These are phyloP conservation scores for Chlorospingus flavigularis DNA, from an alignment of 2,797 vertebrate species.

Conservation along the genomic window DNA sequence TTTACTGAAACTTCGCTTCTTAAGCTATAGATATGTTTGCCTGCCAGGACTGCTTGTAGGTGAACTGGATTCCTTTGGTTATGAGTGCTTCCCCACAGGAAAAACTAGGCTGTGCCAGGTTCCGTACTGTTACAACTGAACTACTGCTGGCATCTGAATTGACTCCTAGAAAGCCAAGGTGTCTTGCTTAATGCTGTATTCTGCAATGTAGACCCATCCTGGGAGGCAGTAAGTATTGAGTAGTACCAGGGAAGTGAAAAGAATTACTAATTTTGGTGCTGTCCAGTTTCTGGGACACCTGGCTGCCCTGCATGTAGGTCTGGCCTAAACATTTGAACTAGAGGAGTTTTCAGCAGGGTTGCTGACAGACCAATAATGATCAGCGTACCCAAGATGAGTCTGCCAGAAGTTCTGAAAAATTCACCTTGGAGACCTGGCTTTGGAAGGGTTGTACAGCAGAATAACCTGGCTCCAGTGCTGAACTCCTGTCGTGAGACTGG, in stretches of 20 bases:
- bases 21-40: neutral
- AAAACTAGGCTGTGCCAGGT: neutral
- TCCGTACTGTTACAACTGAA: neutral
- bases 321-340: neutral
- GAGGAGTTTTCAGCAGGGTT: neutral
- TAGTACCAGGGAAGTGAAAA: neutral
- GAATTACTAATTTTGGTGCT: neutral
- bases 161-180: neutral
- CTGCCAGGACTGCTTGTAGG: neutral
- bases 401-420: neutral
- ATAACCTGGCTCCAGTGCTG: neutral
- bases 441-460: neutral
- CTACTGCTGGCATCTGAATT: neutral
- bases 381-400: neutral
- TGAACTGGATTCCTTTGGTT: neutral
- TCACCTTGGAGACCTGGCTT: neutral
- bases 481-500: fast-evolving
- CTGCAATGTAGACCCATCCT: neutral
- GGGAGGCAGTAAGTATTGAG: neutral
- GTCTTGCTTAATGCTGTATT: neutral
- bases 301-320: neutral
- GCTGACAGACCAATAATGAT: neutral
- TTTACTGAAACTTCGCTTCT: neutral
- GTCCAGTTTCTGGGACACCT: neutral
- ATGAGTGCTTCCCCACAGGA: neutral